These are phyloP conservation scores for Gyrodactylus salaris DNA, from an alignment of 1,140 invertebrate species.

Conservation along the genomic window DNA sequence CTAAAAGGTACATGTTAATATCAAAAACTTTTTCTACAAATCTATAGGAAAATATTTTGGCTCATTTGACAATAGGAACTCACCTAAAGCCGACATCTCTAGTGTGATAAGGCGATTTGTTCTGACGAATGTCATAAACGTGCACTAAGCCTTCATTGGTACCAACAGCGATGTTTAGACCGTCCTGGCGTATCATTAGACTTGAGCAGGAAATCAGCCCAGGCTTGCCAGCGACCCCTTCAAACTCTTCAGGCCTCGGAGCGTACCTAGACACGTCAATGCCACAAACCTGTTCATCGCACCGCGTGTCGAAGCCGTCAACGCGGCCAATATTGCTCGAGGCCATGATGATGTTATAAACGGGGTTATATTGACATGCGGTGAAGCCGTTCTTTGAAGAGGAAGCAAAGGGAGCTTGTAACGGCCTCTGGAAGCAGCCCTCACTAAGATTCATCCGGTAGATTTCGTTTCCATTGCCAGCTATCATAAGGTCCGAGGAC, in stretches of 20 bases:
- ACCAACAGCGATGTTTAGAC: neutral
- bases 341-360: neutral
- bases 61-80: no score
- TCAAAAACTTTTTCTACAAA: no score
- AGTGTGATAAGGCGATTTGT: neutral
- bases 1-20: no score
- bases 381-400: neutral
- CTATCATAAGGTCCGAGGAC: slow-evolving; percentile 59
- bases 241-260: neutral
- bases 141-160: slow-evolving; percentile 2
- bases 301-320: neutral
- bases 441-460: slow-evolving; percentile 74
- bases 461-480: slow-evolving; percentile 48
- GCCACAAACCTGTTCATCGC: neutral
- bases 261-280: neutral
- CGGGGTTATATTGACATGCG: neutral
- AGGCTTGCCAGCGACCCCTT: neutral
- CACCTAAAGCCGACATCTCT: neutral
- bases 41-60: no score
- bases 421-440: slow-evolving; percentile 40
- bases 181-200: neutral
- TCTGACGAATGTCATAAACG: slow-evolving; percentile 1
- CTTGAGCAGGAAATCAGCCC: neutral
- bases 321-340: neutral
- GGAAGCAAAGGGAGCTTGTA: neutral